These are phyloP conservation scores for Aphidius gifuensis DNA, from an alignment of 1,140 invertebrate genomes.

Conservation along the genomic window DNA sequence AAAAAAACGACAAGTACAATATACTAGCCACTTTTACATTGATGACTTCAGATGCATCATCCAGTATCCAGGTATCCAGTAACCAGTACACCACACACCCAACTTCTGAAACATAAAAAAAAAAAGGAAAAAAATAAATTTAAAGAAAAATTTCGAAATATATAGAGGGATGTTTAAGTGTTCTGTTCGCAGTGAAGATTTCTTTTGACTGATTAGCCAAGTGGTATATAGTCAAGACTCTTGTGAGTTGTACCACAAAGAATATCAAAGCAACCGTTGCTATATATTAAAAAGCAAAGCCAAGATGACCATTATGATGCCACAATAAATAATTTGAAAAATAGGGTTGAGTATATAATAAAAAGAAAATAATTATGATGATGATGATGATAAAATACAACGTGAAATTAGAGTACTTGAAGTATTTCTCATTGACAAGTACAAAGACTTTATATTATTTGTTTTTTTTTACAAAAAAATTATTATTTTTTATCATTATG, in stretches of 20 bases:
- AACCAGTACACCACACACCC: not conserved
- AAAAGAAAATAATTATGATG: not conserved
- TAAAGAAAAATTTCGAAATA: not conserved
- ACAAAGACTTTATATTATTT: no score
- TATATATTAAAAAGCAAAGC: conserved; percentile 10
- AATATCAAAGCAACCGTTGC: conserved; percentile 39
- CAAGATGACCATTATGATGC: conserved; percentile 36
- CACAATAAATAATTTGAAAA: not conserved
- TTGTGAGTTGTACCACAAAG: conserved; percentile 21
- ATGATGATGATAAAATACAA: conserved; percentile 7
- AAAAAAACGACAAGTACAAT: conserved; percentile 13
- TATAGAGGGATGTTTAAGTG: conserved; percentile 14
- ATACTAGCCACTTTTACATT: conserved; percentile 39
- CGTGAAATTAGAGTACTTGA: conserved; percentile 13
- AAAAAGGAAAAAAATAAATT: conserved; percentile 10
- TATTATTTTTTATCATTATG: no score
- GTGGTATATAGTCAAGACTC: conserved; percentile 19
- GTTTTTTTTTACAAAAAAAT: no score
- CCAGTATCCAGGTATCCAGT: no score
- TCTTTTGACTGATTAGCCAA: conserved; percentile 42
- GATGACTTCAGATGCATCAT: conserved; percentile 34
- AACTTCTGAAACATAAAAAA: conserved; percentile 11
- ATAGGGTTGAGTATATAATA: conserved; percentile 4
- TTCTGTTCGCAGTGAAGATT: conserved; percentile 23
- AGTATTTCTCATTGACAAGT: not conserved